Evolutionary conservation across 2,113 vertebrate genomes (phyloP).

Genomic region (Ceratotherium simum): DNA sequence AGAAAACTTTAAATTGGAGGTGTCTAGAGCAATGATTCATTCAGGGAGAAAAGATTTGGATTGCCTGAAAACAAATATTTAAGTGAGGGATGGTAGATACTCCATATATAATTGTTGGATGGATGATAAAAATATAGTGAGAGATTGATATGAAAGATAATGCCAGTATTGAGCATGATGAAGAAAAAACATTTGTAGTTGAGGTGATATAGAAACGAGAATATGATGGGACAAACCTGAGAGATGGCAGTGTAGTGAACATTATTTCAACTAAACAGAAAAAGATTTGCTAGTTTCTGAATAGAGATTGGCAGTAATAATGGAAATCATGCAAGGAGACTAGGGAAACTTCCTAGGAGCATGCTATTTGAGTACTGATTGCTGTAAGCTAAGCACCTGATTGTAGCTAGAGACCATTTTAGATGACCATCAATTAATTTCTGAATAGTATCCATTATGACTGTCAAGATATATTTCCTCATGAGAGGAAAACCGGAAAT

Average conservation of each 20-base stretch:
- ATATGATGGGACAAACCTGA: background rate
- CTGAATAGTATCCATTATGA: background rate
- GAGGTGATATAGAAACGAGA: background rate
- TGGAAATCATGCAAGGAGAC: background rate
- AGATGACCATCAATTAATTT: slow-evolving; percentile 26
- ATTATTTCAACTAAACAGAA: background rate
- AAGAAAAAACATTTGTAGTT: background rate
- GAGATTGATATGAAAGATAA: background rate
- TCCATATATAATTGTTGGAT: background rate
- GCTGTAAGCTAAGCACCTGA: background rate
- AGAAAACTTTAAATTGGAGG: background rate
- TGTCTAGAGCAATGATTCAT: background rate
- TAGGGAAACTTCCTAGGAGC: background rate
- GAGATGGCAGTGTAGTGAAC: background rate
- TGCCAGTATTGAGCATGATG: background rate
- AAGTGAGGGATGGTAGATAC: background rate
- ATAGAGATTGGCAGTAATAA: background rate
- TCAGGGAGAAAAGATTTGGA: background rate
- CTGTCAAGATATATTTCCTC: background rate
- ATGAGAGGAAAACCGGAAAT: background rate
- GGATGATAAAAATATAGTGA: background rate
- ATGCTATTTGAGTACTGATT: background rate
- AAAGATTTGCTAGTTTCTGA: background rate
- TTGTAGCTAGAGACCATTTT: background rate
- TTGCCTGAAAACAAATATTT: background rate